Base-by-base conservation (phyloP, 2,113 vertebrate species). In the Corythaixoides concolor region DNA sequence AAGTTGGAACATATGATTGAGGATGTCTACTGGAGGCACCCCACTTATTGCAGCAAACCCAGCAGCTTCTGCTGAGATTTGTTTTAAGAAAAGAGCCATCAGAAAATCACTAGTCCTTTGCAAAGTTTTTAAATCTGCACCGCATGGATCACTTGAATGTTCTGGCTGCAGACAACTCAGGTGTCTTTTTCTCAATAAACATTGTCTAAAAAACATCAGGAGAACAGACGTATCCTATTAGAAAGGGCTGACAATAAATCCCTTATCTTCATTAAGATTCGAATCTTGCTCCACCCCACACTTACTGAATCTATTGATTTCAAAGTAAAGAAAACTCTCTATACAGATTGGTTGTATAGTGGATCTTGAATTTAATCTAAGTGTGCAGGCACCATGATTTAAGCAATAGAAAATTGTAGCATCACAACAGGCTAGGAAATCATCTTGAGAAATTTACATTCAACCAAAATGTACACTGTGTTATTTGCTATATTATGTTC, bases 211-310 rank as follows among this genome's bases (percentile, higher is more conserved):
- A 78, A 87, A 53, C 0, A 0, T 45, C 45, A 50, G 52, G 26
- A 91, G 27, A 72, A 85, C 45, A 75, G 60, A 69, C 5, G 0
- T 9, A 90, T n/a, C 35, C 32, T 85, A 11, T 50, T 50, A 78
- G 49, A 33, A 90, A 93, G 8, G 17, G 53, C 66, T 91, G 77
- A 89, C 72, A 83, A 92, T 43, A 89, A 90, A 70, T 49, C 27
- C 23, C 73, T 94, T 92, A 83, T 94, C 84, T 92, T 90, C 64
- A 90, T 76, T 64, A 75, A 85, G 89, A 93, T 80, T 88, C 45
- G 92, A 78, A 72, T 92, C 85, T 95, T 93, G 70, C 86, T 85
- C 78, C 72, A 80, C 89, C 93, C 91, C 50, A 68, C n/a, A 66
- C 37, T 89, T 89, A 91, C 18, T 3, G 10, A 94, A 79, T 30